Base-by-base conservation (phyloP, 2,888 invertebrate species). In the Caenorhabditis sp. region DNA sequence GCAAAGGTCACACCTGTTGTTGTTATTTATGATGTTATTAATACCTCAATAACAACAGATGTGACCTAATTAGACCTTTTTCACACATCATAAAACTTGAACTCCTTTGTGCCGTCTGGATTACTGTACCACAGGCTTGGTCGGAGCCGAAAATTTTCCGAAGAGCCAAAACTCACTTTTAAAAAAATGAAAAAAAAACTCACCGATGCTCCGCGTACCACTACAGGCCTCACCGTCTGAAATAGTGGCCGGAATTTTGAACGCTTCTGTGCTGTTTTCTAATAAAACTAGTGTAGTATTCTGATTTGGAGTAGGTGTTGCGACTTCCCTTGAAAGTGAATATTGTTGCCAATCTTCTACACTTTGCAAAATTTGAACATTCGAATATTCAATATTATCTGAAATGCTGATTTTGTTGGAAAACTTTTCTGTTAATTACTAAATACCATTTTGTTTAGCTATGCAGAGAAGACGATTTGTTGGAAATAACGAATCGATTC, bases 401-500 rank as follows among this genome's bases (percentile, higher is more conserved):
- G 53, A 23, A 23, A 53, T 19, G 6, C 17, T 17, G 59, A 59
- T 60, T 23, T 17, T 2, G 4, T 58, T 5, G n/a, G 6, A 27
- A 27, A 31, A 58, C 12, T 14, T 27, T 19, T 14, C 14, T 2
- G 27, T 14, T 14, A 58, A 23, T n/a, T n/a, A n/a, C 10, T 19
- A 24, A 26, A 10, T 5, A 73, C 69, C 73, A 43, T 69, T 74
- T 10, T 54, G 49, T 31, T 60, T 65, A 0, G 64, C 59, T 27
- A 74, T 61, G 21, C 74, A 74, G 31, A 74, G 69, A 12, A 74
- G 37, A 0, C 51, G 58, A 23, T 62, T 36, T 6, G 69, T 66
- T 26, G 74, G 74, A 26, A 74, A 66, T 1, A 74, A 1, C 4
- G 74, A 69, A 43, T 74, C 66, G 8, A 74, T 69, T 58, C 74